These are phyloP conservation scores for Psittacula derbiana DNA, from an alignment of 2,797 vertebrate species.

Conservation along the genomic window DNA sequence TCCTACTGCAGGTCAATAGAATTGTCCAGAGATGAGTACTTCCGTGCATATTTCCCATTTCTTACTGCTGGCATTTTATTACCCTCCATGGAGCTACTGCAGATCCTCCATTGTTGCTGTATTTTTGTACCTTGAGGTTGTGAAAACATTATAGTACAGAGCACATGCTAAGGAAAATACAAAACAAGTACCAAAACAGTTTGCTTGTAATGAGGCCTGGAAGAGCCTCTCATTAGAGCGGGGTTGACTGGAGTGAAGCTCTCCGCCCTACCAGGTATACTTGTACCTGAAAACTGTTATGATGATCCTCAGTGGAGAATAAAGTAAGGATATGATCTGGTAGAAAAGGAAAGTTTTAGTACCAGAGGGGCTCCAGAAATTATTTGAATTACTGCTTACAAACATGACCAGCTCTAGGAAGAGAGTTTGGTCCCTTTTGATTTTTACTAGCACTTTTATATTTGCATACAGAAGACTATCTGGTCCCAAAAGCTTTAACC, in stretches of 20 bases:
- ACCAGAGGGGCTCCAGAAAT: not conserved
- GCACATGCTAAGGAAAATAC: not conserved
- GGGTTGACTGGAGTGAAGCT: not conserved
- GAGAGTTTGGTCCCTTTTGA: not conserved
- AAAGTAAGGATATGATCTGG: not conserved
- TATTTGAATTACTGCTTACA: not conserved
- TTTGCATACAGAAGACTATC: not conserved
- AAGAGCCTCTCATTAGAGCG: not conserved
- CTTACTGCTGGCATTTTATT: not conserved
- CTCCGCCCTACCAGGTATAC: not conserved
- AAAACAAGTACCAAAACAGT: not conserved
- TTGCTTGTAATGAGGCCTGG: not conserved
- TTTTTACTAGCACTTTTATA: not conserved
- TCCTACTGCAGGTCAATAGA: not conserved
- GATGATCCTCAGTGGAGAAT: not conserved
- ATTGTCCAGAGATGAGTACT: not conserved
- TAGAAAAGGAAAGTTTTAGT: not conserved
- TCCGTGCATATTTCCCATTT: not conserved
- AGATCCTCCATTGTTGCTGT: not conserved
- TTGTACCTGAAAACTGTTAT: not conserved
- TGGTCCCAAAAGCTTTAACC: not conserved
- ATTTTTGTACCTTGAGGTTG: not conserved
- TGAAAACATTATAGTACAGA: not conserved
- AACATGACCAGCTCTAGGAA: not conserved
- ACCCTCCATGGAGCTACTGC: not conserved